Conservation (phyloP, 2,888 invertebrate species). For the Agonopterix alstromeriana region DNA sequence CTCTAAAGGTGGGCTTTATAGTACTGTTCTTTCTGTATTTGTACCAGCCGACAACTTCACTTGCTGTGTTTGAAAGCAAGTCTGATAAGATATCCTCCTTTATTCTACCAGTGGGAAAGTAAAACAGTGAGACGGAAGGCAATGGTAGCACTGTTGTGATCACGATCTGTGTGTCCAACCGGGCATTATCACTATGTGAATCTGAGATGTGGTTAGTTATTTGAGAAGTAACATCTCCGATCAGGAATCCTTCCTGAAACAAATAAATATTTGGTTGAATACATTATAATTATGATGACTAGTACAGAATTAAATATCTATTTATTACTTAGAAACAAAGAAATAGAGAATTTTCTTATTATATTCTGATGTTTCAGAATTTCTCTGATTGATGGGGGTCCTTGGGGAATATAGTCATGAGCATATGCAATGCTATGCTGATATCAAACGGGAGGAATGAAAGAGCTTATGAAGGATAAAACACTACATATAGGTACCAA, state of each 20-base stretch:
- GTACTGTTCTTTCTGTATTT: conserved; percentile 75
- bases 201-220: conserved; percentile 83
- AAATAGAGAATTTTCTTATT: no score
- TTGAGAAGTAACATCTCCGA: conserved; percentile 79
- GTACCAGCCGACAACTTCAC: conserved; percentile 82
- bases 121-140: conserved; percentile 75
- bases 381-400: no score
- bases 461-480: no score
- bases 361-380: no score
- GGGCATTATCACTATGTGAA: conserved; percentile 78
- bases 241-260: conserved; percentile 78
- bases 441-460: no score
- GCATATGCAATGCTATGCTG: no score
- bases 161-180: conserved; percentile 77
- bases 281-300: neutral
- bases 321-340: no score
- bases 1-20: conserved; percentile 77
- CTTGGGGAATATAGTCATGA: no score
- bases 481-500: no score
- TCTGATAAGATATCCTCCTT: conserved; percentile 70
- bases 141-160: conserved; percentile 78
- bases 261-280: neutral
- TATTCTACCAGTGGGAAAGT: conserved; percentile 75
- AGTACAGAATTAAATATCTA: no score
- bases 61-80: conserved; percentile 68